A percentile compares a stretch with the other conserved stretches of the same genome.
Evolutionary conservation across 2,113 vertebrate species (phyloP).

Genomic region (Indicator indicator): DNA sequence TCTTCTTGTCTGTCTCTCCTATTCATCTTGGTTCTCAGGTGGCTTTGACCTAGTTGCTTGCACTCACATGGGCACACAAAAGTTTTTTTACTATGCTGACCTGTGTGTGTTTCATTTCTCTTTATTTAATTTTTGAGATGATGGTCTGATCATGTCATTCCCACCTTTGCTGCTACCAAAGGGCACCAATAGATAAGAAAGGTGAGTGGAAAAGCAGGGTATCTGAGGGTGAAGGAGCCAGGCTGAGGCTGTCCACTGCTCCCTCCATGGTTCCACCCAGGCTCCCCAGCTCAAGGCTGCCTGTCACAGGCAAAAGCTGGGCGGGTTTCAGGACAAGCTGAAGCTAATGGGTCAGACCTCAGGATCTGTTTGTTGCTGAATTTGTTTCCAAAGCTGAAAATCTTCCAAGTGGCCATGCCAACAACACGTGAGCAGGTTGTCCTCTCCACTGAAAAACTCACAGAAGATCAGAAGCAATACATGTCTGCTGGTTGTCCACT

Average conservation of each 20-base stretch:
- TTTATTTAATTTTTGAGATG: background rate
- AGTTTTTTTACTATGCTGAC: background rate
- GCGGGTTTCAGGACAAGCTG: background rate
- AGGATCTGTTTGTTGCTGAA: rapidly evolving
- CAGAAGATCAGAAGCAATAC: background rate
- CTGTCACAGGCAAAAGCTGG: background rate
- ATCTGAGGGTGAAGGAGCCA: background rate
- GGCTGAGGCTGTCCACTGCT: background rate
- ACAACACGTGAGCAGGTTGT: rapidly evolving
- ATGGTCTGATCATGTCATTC: background rate
- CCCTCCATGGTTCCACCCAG: rapidly evolving
- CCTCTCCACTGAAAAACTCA: background rate
- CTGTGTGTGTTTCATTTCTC: background rate
- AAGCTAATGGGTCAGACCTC: rapidly evolving
- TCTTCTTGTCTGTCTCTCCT: background rate
- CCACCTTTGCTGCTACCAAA: background rate
- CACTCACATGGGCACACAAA: rapidly evolving
- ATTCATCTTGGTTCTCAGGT: background rate
- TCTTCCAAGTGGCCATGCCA: background rate
- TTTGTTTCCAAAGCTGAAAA: background rate
- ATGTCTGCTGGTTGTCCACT: rapidly evolving
- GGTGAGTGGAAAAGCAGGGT: rapidly evolving
- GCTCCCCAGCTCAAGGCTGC: rapidly evolving
- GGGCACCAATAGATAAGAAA: background rate
- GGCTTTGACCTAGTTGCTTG: background rate